Percentiles rank a stretch among this genome's conserved stretches.
phyloP scores from a whole-genome alignment of 2,113 vertebrate species.

The Dermatemys mawii region DNA sequence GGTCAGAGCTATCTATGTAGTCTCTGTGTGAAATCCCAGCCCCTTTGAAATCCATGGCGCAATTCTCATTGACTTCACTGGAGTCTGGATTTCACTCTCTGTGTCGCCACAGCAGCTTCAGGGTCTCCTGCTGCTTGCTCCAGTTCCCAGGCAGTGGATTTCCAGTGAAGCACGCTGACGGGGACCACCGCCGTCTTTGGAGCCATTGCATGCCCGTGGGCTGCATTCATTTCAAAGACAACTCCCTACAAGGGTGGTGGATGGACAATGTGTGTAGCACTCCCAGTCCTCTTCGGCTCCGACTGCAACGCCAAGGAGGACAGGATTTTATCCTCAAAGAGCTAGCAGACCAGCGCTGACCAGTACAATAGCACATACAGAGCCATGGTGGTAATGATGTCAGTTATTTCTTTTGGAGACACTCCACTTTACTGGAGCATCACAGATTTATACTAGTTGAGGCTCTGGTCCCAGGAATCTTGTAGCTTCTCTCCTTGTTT shows the following conservation, averaged over 20 bases:
- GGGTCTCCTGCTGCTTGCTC: neutral
- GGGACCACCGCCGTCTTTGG: fast-evolving
- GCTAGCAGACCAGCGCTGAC: neutral
- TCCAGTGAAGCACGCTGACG: neutral
- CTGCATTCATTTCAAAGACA: neutral
- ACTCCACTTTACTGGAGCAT: neutral
- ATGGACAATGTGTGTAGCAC: neutral
- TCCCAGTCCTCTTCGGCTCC: neutral
- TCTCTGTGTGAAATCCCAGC: neutral
- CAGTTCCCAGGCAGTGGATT: neutral
- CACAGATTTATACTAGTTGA: neutral
- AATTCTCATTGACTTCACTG: neutral
- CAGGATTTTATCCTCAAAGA: neutral
- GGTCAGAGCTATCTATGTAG: neutral
- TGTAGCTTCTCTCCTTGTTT: neutral
- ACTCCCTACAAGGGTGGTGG: neutral
- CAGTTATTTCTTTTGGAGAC: neutral
- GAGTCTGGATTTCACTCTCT: neutral
- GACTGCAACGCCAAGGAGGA: neutral
- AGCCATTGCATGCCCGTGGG: neutral
- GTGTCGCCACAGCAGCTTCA: neutral
- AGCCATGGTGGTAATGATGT: neutral
- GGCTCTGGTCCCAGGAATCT: neutral
- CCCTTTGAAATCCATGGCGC: neutral
- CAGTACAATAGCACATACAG: neutral